phyloP scores from a whole-genome alignment of 2,888 invertebrate species.

The Apotomis capreana region DNA sequence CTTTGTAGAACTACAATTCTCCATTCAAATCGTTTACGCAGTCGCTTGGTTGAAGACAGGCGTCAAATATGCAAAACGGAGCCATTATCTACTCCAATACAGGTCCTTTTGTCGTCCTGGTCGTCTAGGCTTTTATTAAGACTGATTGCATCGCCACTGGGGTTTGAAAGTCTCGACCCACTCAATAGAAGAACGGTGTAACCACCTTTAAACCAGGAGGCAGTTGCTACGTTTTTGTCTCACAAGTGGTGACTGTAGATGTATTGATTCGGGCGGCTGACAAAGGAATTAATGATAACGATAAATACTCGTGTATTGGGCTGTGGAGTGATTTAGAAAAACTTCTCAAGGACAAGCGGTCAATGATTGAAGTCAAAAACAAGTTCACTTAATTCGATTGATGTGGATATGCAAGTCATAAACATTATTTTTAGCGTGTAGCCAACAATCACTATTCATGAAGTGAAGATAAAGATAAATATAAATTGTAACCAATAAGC shows the following conservation, averaged over 20 bases:
- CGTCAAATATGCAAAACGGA: not conserved
- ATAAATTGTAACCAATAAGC: no score
- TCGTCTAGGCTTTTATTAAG: not conserved
- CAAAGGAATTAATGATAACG: not conserved
- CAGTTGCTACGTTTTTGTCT: not conserved
- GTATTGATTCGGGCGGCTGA: not conserved
- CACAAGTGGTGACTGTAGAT: not conserved
- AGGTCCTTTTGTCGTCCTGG: not conserved
- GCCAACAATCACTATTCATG: no score
- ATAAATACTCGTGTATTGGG: not conserved
- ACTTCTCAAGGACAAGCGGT: not conserved
- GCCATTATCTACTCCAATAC: not conserved
- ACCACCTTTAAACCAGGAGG: not conserved
- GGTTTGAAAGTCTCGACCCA: not conserved
- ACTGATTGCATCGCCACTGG: not conserved
- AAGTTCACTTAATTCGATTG: not conserved
- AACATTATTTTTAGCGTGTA: no score
- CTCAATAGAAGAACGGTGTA: not conserved
- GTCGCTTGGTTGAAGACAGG: not conserved
- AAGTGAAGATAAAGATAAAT: no score
- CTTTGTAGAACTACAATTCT: no score
- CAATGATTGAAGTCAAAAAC: not conserved
- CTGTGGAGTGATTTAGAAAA: not conserved
- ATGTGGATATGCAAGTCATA: no score
- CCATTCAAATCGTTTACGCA: no score